phyloP scores from a whole-genome alignment of 2,113 vertebrate genomes.

The Halichoerus grypus region DNA sequence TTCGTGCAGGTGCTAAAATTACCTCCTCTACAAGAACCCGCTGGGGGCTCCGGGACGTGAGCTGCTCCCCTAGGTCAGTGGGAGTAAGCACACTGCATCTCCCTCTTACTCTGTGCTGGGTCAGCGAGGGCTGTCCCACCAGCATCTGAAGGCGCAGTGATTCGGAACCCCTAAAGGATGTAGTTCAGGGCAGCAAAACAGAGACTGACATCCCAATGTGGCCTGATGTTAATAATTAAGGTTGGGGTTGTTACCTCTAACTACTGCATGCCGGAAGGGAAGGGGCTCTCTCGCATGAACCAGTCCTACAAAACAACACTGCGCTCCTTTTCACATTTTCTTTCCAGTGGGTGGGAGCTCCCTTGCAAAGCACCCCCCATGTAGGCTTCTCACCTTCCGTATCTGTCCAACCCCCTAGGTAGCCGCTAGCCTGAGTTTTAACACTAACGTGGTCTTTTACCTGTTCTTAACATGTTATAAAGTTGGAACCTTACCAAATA shows the following conservation, averaged over 20 bases:
- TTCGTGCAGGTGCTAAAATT: not conserved
- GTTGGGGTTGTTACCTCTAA: not conserved
- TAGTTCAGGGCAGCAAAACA: not conserved
- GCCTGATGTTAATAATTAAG: not conserved
- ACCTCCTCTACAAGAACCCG: not conserved
- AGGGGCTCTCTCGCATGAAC: rapidly evolving
- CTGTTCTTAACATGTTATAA: not conserved
- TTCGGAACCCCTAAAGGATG: not conserved
- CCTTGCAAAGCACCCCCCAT: no score
- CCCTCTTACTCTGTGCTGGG: no score
- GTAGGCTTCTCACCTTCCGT: not conserved
- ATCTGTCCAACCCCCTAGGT: no score
- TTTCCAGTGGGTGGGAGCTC: not conserved
- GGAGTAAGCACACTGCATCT: no score
- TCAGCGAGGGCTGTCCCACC: not conserved
- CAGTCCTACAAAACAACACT: not conserved
- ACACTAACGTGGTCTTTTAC: not conserved
- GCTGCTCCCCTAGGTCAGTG: not conserved
- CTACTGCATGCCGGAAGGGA: no score
- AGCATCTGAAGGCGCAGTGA: no score
- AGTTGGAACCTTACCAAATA: not conserved
- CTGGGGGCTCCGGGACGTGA: rapidly evolving
- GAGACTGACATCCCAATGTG: rapidly evolving
- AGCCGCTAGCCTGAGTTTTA: no score
- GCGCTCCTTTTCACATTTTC: not conserved